Percentiles rank a stretch among this genome's conserved stretches.
phyloP scores from a whole-genome alignment of 2,888 invertebrate genomes.

The Epirrhoe alternata region DNA sequence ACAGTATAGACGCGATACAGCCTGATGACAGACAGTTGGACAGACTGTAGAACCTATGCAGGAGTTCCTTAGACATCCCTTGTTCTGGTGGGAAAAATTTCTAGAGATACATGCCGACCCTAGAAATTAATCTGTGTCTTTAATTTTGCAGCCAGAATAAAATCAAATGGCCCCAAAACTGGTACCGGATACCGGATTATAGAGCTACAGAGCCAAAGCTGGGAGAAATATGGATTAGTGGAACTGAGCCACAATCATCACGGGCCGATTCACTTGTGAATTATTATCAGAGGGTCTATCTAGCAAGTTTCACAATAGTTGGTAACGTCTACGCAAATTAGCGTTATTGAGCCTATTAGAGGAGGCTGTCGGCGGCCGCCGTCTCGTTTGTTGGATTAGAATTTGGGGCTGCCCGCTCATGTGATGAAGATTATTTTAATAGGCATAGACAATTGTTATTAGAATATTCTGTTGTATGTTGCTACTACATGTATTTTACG shows the following conservation, averaged over 20 bases:
- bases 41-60: too few relatives aligned
- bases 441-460: conserved; percentile 7
- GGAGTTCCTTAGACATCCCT: too few relatives aligned
- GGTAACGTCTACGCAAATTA: conserved; percentile 49
- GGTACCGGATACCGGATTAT: neutral
- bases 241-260: neutral
- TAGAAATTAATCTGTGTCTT: too few relatives aligned
- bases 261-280: conserved; percentile 49
- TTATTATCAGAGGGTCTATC: conserved; percentile 45
- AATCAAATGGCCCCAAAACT: neutral
- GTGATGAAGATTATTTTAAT: conserved; percentile 17
- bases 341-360: conserved; percentile 41
- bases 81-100: too few relatives aligned
- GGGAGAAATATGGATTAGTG: neutral
- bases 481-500: too few relatives aligned
- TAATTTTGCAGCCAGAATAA: neutral
- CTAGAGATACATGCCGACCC: too few relatives aligned
- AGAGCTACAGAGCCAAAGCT: neutral
- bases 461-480: neutral
- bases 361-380: conserved; percentile 30
- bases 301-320: conserved; percentile 26
- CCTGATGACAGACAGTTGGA: too few relatives aligned
- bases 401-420: conserved; percentile 7
- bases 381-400: conserved; percentile 44
- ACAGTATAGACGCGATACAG: too few relatives aligned